Base-by-base conservation (phyloP, 2,113 vertebrate genomes). In the Aythya baeri region DNA sequence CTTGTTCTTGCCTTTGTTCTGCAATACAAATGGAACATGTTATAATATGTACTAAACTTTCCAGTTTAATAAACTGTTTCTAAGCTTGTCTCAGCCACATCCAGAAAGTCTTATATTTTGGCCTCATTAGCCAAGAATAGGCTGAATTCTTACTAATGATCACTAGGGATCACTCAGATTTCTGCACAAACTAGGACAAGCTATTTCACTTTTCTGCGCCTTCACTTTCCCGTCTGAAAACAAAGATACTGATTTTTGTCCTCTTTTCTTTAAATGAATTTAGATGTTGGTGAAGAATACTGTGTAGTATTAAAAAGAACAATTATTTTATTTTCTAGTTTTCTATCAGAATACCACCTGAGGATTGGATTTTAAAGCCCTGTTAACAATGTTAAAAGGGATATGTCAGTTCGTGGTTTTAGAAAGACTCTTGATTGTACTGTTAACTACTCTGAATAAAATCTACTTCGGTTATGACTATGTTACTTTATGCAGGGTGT, bases 41-140 rank as follows among this genome's bases (percentile, higher is more conserved):
- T 52, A 31, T 52, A 86, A 36, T 41, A 74, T 13, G 29, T 67
- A 63, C 54, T 41, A 80, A 88, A 50, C 41, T 72, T 83, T 70
- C 62, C 36, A 13, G 52, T 89, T 78, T 55, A 22, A n/a, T 43
- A 52, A 63, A 73, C 4, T 16, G 7, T 66, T 52, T 70, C 82
- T 94, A 67, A 59, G 66, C 67, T 83, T 61, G 61, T 38, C 79
- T 67, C 49, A 88, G 43, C 6, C 38, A 59, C 46, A 74, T 83
- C 20, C 61, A 91, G 65, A 86, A 44, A 7, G 88, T 59, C 31
- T 62, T 80, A 32, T 59, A 63, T 85, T 76, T 88, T 90, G 72
- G 38, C 68, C 83, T 94, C 72, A 77, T 97, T 96, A 96, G 43
- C 68, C 61, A 75, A 63, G 76, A 95, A 81, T 54, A 88, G 61